Evolutionary conservation across 2,113 vertebrate species (phyloP), one percentile per base, ranked within the genome.

Genomic region (Gymnogyps californianus): DNA sequence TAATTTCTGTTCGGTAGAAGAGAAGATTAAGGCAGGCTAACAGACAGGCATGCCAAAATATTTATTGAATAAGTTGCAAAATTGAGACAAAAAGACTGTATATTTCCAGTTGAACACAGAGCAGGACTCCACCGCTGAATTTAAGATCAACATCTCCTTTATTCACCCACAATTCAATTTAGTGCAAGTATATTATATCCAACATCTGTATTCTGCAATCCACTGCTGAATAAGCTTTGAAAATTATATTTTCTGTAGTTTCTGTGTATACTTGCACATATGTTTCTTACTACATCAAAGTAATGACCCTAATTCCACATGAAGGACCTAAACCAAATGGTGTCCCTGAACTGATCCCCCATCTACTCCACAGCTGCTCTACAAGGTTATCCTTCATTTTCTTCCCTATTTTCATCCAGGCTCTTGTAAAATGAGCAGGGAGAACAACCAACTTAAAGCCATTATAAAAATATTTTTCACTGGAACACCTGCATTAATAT

Each of bases 11-110:
- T 81, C 64, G 8, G 69, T 2, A 15, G 28, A 32, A 92, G 78
- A 49, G 67, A 21, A 58, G 66, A 61, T 49, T 58, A 51, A 80
- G 78, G 95, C 90, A 77, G 78, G 78, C 21, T 61, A 86, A n/a
- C 69, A 89, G 88, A 51, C 87, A 75, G 67, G 40, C 83, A 62
- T 75, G 81, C 83, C 93, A 76, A 87, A 96, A 91, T 93, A 96
- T 91, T 85, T 62, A 57, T 17, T 44, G 61, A 83, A 31, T 16
- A 67, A 86, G 81, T 32, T 82, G 87, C 57, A 55, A 57, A 58
- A 85, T 76, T 9, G 3, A 82, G 88, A 78, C 49, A 49, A 71
- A 65, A 57, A 44, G 75, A 3, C 57, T 9, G n/a, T 42, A 6
- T 52, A 8, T 72, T 93, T 83, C 74, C 64, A 55, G 5, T 0